phyloP scores from a whole-genome alignment of 2,113 vertebrate genomes.

The Podarcis raffonei region DNA sequence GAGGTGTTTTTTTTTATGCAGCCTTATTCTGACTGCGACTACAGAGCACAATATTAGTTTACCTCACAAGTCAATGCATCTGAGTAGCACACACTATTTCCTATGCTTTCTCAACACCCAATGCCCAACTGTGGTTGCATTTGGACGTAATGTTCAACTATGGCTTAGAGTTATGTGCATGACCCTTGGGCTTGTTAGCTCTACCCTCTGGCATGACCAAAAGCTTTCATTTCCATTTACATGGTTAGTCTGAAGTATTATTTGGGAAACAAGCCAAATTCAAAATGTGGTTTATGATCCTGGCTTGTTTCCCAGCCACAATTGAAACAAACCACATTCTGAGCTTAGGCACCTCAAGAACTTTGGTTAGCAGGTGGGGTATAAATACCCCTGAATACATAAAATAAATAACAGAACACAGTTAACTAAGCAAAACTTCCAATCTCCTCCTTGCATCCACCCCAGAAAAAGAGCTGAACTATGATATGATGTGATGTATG shows the following conservation, averaged over 20 bases:
- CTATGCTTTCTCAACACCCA: too few species aligned
- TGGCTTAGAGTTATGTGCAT: neutral
- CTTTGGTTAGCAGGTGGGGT: neutral
- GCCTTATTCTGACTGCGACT: neutral
- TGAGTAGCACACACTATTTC: neutral
- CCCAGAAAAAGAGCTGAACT: neutral
- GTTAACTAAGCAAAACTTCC: neutral
- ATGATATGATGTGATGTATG: neutral
- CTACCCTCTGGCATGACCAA: neutral
- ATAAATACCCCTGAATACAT: too few species aligned
- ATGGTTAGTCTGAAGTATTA: neutral
- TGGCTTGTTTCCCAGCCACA: neutral
- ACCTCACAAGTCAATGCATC: neutral
- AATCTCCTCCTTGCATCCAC: neutral
- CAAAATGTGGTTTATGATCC: neutral
- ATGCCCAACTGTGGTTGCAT: neutral
- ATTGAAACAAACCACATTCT: neutral
- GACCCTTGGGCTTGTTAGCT: neutral
- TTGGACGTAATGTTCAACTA: neutral
- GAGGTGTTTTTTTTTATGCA: neutral
- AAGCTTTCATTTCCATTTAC: neutral
- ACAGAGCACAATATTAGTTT: neutral
- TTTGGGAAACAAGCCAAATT: neutral
- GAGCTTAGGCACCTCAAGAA: neutral
- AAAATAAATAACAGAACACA: neutral